Percentiles rank a stretch among this genome's conserved stretches.
Evolutionary conservation across 1,140 invertebrate species (phyloP).

Genomic region (Brachionus manjavacas): DNA sequence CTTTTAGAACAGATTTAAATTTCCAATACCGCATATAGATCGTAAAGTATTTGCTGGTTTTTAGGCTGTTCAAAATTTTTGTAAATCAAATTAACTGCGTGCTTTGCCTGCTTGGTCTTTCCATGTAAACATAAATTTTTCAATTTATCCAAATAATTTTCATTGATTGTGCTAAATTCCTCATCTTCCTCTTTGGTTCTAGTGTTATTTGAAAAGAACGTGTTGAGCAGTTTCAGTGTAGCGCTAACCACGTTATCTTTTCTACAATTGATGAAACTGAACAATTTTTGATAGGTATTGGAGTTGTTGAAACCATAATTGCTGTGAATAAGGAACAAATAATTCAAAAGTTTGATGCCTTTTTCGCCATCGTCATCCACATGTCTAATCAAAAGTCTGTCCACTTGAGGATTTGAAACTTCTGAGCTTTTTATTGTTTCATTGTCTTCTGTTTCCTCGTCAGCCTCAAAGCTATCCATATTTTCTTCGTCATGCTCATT

Average conservation of each 20-base stretch:
- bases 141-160: slow-evolving; percentile 72
- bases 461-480: slow-evolving; percentile 32
- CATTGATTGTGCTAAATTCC: slow-evolving; percentile 54
- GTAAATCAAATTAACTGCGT: slow-evolving; percentile 85
- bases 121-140: slow-evolving; percentile 78
- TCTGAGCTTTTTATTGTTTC: slow-evolving; percentile 5
- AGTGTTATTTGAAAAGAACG: neutral
- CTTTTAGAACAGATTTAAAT: slow-evolving; percentile 23
- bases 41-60: slow-evolving; percentile 33
- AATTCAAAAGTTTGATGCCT: slow-evolving; percentile 18
- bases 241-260: slow-evolving; percentile 11
- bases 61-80: slow-evolving; percentile 70
- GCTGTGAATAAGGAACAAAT: neutral
- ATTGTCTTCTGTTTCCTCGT: slow-evolving; percentile 38
- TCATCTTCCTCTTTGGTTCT: slow-evolving; percentile 59
- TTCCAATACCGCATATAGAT: neutral
- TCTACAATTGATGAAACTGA: neutral
- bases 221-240: neutral
- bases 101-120: slow-evolving; percentile 89
- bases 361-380: slow-evolving; percentile 36
- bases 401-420: neutral
- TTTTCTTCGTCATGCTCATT: slow-evolving; percentile 45
- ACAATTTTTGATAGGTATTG: slow-evolving; percentile 8
- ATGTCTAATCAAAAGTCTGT: neutral
- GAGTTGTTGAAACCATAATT: slow-evolving; percentile 21